phyloP scores from a whole-genome alignment of 2,797 vertebrate genomes.

The Ceryle rudis region DNA sequence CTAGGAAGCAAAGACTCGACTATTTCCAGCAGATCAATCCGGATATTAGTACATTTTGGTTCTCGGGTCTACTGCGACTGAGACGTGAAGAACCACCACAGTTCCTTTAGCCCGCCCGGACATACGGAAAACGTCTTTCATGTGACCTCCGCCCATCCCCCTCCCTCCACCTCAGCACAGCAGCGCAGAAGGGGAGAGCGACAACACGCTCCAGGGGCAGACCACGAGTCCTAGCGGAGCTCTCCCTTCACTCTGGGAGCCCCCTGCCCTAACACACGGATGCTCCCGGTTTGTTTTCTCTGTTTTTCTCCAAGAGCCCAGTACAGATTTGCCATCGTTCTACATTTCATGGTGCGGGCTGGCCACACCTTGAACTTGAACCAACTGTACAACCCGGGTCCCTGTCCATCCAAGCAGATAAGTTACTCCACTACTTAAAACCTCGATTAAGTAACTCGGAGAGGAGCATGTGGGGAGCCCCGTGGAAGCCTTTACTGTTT shows the following conservation, averaged over 20 bases:
- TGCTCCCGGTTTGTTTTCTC: not conserved
- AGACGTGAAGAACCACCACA: not conserved
- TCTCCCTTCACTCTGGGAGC: not conserved
- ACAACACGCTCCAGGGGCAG: not conserved
- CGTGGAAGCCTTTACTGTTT: slow-evolving; percentile 85
- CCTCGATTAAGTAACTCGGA: not conserved
- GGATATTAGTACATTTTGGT: not conserved
- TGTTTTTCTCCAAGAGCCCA: not conserved
- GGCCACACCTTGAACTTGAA: not conserved
- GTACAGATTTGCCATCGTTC: not conserved
- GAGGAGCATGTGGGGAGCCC: not conserved
- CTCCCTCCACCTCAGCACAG: not conserved
- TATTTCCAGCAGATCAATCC: not conserved
- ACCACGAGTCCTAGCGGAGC: not conserved
- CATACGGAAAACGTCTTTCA: fast-evolving
- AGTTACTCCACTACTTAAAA: slow-evolving; percentile 35
- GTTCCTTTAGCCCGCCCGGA: not conserved
- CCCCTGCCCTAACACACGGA: not conserved
- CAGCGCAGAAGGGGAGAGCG: not conserved
- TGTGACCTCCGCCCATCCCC: not conserved
- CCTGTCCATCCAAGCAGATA: slow-evolving; percentile 33
- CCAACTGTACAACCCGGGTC: not conserved
- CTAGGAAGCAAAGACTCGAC: not conserved
- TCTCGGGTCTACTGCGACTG: not conserved
- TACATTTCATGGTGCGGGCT: not conserved